Base-by-base conservation (phyloP, 2,797 vertebrate species). In the Neopelma chrysocephalum region DNA sequence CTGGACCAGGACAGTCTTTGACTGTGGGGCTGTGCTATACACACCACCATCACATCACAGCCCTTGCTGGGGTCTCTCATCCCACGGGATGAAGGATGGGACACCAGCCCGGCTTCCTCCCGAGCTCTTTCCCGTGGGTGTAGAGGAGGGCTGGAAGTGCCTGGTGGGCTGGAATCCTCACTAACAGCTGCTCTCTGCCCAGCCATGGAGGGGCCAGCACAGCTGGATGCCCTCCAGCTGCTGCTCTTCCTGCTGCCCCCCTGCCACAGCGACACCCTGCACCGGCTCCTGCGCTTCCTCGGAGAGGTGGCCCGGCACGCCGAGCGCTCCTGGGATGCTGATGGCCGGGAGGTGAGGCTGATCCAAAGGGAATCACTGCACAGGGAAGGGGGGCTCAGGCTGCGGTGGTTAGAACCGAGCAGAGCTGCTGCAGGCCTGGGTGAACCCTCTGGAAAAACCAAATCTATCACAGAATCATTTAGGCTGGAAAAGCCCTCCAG, bases 221-320 rank as follows among this genome's bases (percentile, higher is more conserved):
- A 98, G 97, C 92, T 99, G 32, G 97, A 96, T 45, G 97, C 98
- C 88, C 97, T 99, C 81, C 99, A 99, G 97, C 98, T 98, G 93
- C 98, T 99, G 96, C 98, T 99, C 80, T 98, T 98, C 93, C 97
- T 99, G 96, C 98, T 99, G 87, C 99, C 99, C 17, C 98, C 99
- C 6, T 99, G 99, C 93, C 99, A 99, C 98, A 98, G 99, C 2
- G 99, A 99, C 97, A 99, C 99, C 2, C 97, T 99, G 91, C 98
- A 98, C 88, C 98, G 98, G 32, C 98, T 99, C 82, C 98, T 99
- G 96, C 97, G 97, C 48, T 97, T 98, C 90, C 95, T 99, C 3
- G 97, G 98, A 60, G 96, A 97, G 19, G 98, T 99, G 93, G 98
- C 99, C 83, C 98, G 94, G 94, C 97, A 98, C 4, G 98, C 98